Evolutionary conservation across 2,888 invertebrate genomes (phyloP).

Genomic region (Acleris cristana): DNA sequence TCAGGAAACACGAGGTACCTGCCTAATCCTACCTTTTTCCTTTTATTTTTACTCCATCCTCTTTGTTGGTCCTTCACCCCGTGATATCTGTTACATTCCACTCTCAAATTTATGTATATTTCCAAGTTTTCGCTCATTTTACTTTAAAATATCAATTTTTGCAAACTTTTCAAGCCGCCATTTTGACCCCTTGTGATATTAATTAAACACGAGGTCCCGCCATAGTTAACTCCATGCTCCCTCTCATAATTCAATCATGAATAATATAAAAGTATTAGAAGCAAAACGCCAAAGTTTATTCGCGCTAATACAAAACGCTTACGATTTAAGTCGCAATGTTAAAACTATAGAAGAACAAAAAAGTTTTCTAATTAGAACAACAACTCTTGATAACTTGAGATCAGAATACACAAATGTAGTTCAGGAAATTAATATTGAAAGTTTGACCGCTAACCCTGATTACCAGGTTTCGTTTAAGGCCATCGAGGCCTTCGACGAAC

Average conservation of each 20-base stretch:
- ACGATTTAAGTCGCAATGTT: background rate
- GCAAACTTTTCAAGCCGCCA: background rate
- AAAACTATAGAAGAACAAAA: background rate
- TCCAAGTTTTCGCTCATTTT: background rate
- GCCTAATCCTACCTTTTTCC: too few relatives aligned
- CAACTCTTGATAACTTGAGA: background rate
- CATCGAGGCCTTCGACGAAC: background rate
- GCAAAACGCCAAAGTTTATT: constrained; percentile 10
- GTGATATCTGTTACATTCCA: background rate
- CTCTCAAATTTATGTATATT: background rate
- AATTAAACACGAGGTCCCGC: too few relatives aligned
- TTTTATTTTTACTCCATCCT: background rate
- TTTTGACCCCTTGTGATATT: background rate
- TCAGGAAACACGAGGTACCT: too few relatives aligned
- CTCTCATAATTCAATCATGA: background rate
- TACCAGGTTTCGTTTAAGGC: background rate
- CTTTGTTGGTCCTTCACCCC: constrained; percentile 5
- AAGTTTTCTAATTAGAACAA: constrained; percentile 4
- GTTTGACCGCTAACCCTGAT: background rate
- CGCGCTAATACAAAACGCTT: constrained; percentile 2
- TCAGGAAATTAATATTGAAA: background rate
- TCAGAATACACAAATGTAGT: constrained; percentile 1
- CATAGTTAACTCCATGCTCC: background rate
- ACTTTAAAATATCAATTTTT: background rate
- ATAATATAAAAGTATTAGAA: constrained; percentile 1